Evolutionary conservation across 2,797 vertebrate genomes (phyloP).

Genomic region (Loris lydekkerianus): DNA sequence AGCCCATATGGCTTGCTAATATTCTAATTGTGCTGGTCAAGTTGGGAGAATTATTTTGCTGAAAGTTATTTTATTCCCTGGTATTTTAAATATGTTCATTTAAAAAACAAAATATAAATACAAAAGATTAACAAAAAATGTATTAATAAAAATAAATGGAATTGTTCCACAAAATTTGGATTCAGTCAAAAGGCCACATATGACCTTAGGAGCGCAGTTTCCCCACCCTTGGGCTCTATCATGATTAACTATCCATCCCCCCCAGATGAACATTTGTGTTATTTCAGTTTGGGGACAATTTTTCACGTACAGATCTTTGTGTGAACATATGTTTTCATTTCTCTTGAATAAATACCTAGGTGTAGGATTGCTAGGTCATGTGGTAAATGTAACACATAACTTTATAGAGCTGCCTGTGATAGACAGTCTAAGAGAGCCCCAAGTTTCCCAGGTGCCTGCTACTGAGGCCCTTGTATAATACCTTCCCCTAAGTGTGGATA

Average conservation of each 20-base stretch:
- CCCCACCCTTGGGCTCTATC: not conserved
- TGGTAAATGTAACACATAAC: not conserved
- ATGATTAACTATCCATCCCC: constrained; percentile 7
- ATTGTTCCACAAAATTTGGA: not conserved
- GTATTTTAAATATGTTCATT: not conserved
- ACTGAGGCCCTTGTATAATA: not conserved
- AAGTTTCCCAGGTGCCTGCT: not conserved
- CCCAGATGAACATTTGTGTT: not conserved
- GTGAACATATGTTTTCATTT: not conserved
- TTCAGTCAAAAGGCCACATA: not conserved
- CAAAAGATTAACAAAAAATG: not conserved
- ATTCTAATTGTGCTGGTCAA: not conserved
- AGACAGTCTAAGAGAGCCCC: not conserved
- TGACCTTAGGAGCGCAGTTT: not conserved
- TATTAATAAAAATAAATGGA: not conserved
- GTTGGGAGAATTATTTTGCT: not conserved
- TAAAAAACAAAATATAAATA: not conserved
- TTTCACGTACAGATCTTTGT: not conserved
- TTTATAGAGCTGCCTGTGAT: not conserved
- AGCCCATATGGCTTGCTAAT: not conserved
- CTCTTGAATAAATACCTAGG: constrained; percentile 27
- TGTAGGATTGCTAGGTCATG: not conserved
- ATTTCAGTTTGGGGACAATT: constrained; percentile 4
- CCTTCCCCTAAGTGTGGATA: not conserved
- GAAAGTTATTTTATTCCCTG: not conserved